phyloP scores from a whole-genome alignment of 2,888 invertebrate genomes.

The Archips xylosteana region DNA sequence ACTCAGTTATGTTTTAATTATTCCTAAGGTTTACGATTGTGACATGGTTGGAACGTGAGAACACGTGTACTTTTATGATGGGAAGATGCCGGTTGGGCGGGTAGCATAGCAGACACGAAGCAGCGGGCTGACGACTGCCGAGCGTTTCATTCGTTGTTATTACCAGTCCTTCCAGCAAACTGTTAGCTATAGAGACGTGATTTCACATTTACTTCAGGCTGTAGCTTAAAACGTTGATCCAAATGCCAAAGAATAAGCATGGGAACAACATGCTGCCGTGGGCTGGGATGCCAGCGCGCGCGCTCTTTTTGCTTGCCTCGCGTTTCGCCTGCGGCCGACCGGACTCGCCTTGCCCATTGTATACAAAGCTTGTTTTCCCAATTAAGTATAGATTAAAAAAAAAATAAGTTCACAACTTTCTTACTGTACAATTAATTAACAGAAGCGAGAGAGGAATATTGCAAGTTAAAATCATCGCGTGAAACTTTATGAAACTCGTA shows the following conservation, averaged over 20 bases:
- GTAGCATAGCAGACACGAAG: background rate
- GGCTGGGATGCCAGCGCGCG: conserved; percentile 63
- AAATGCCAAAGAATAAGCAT: background rate
- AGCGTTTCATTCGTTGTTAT: background rate
- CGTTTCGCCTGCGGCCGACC: conserved; percentile 30
- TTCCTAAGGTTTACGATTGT: conserved; percentile 72
- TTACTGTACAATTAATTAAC: background rate
- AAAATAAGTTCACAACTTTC: background rate
- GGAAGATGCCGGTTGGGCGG: conserved; percentile 23
- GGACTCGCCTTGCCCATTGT: conserved; percentile 31
- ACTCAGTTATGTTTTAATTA: conserved; percentile 75
- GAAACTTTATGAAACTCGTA: conserved; percentile 19
- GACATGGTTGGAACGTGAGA: conserved; percentile 59
- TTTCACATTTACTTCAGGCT: background rate
- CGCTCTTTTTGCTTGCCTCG: conserved; percentile 66
- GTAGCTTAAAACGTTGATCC: background rate
- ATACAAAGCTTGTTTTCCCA: conserved; percentile 1
- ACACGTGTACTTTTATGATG: conserved; percentile 72
- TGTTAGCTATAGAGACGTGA: background rate
- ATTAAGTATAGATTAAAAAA: conserved; percentile 11
- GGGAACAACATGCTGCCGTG: conserved; percentile 54
- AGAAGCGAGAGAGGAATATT: background rate
- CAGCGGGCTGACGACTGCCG: conserved; percentile 26
- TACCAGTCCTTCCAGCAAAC: background rate
- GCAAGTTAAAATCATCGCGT: background rate